Evolutionary conservation across 2,888 invertebrate species (phyloP).

Genomic region (Cheilosia scutellata): DNA sequence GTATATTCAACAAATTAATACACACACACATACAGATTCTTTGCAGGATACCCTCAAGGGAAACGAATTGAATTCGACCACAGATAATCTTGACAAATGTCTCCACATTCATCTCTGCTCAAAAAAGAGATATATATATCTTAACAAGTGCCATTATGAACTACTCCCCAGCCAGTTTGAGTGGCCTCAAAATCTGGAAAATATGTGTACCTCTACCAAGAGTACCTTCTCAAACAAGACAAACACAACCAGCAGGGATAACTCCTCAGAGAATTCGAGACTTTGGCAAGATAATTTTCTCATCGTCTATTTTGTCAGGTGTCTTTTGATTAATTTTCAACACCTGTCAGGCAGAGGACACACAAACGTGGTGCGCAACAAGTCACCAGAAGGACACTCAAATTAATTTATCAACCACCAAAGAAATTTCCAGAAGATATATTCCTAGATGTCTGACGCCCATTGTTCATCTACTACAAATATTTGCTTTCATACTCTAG

Average conservation of each 20-base stretch:
- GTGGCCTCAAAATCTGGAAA: background rate
- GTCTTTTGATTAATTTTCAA: slow-evolving; percentile 41
- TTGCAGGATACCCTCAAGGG: slow-evolving; percentile 32
- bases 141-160: slow-evolving; percentile 27
- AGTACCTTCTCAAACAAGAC: background rate
- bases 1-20: background rate
- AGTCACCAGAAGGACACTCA: slow-evolving; percentile 50
- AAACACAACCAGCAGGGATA: background rate
- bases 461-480: slow-evolving; percentile 10
- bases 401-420: slow-evolving; percentile 64
- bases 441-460: slow-evolving; percentile 5
- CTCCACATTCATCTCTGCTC: slow-evolving; percentile 44
- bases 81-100: slow-evolving; percentile 68
- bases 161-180: background rate
- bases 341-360: slow-evolving; percentile 16
- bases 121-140: slow-evolving; percentile 38
- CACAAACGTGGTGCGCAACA: slow-evolving; percentile 41
- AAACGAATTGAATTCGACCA: slow-evolving; percentile 55
- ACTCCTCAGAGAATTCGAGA: slow-evolving; percentile 2
- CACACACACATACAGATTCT: background rate
- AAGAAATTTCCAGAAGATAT: slow-evolving; percentile 15
- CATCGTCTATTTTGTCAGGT: slow-evolving; percentile 24
- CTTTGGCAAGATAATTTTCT: slow-evolving; percentile 32
- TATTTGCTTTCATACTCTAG: slow-evolving; percentile 35
- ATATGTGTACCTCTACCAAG: background rate